Conservation (phyloP, 2,797 vertebrate genomes). For the Xiphorhynchus erythropygius region DNA sequence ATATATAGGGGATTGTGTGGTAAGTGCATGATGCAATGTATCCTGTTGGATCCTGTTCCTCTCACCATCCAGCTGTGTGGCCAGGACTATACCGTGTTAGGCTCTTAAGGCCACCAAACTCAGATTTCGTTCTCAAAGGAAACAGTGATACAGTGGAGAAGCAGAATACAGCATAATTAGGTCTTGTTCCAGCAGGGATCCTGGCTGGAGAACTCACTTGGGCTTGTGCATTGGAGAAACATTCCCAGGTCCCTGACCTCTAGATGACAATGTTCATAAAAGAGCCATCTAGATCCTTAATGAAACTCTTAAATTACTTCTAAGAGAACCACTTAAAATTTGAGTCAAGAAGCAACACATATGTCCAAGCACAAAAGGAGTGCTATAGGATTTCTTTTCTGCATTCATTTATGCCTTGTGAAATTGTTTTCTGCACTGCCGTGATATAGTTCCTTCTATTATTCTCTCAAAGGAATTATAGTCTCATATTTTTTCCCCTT, state of each 20-base stretch:
- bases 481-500: constrained; percentile 46
- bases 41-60: neutral
- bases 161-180: neutral
- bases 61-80: neutral
- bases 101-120: neutral
- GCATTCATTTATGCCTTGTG: constrained; percentile 5
- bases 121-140: neutral
- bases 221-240: neutral
- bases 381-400: constrained; percentile 23
- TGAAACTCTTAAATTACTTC: constrained; percentile 22
- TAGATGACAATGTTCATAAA: constrained; percentile 10
- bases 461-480: constrained; percentile 52
- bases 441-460: constrained; percentile 44
- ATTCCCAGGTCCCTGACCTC: neutral
- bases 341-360: constrained; percentile 3
- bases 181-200: neutral
- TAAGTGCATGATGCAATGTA: neutral
- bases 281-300: constrained; percentile 15
- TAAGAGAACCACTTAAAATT: constrained; percentile 7
- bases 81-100: neutral
- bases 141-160: neutral
- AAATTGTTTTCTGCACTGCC: constrained; percentile 55
- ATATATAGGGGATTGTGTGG: neutral
- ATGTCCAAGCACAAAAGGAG: neutral
- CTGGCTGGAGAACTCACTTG: neutral